Evolutionary conservation across 2,113 vertebrate species (phyloP).

Genomic region (Zosterops japonicus): DNA sequence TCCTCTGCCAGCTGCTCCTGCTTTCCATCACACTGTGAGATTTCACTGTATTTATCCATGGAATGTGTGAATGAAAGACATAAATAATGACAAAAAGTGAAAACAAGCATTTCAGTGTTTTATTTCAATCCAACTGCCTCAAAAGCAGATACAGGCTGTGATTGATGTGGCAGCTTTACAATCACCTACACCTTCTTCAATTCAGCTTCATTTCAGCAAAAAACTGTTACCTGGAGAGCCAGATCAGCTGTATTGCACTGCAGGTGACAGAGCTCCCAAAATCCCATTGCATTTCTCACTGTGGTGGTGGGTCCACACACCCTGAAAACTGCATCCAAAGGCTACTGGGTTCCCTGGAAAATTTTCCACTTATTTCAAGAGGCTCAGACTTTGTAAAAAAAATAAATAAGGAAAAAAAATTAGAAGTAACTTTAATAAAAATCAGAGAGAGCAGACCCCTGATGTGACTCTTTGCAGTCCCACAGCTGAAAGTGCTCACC

Average conservation of each 20-base stretch:
- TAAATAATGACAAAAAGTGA: background rate
- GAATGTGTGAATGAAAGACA: background rate
- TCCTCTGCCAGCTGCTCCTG: background rate
- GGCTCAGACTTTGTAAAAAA: background rate
- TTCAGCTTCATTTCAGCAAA: background rate
- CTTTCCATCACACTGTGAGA: background rate
- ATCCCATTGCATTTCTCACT: background rate
- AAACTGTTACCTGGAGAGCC: background rate
- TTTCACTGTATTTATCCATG: background rate
- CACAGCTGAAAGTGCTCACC: background rate
- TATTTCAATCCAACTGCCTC: background rate
- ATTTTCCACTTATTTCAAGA: background rate
- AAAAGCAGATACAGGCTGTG: background rate
- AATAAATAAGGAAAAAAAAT: background rate
- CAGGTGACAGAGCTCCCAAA: background rate
- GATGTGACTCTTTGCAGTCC: background rate
- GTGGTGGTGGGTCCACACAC: background rate
- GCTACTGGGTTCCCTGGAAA: background rate
- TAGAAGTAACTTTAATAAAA: background rate
- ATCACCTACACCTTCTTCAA: background rate
- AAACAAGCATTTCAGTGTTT: background rate
- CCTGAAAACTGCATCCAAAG: background rate
- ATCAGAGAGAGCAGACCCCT: background rate
- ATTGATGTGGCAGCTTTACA: background rate
- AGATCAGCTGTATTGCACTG: background rate